phyloP scores from a whole-genome alignment of 2,888 invertebrate genomes.

The Philereme vetulata region DNA sequence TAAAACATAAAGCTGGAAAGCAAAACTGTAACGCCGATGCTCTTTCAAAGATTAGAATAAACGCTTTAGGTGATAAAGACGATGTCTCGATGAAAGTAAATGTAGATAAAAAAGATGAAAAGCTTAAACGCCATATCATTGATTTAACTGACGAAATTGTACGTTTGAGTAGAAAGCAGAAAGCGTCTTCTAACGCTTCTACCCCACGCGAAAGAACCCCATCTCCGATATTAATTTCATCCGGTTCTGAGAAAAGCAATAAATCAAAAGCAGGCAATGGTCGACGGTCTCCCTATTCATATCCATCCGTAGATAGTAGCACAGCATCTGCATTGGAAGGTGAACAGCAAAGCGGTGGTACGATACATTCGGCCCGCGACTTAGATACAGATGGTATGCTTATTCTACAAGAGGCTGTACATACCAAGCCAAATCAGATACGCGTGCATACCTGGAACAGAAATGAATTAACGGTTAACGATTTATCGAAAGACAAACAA shows the following conservation, averaged over 20 bases:
- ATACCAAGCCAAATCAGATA: constrained; percentile 34
- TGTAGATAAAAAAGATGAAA: constrained; percentile 8
- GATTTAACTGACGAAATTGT: constrained; percentile 8
- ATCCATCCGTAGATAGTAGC: no score
- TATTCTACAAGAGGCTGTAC: neutral
- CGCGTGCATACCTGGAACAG: constrained; percentile 10
- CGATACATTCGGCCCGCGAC: no score
- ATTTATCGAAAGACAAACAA: no score
- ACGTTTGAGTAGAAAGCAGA: neutral
- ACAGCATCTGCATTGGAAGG: no score
- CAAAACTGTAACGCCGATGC: constrained; percentile 23
- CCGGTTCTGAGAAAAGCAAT: no score
- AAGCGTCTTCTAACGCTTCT: no score
- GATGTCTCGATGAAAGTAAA: constrained; percentile 23
- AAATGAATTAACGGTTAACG: no score
- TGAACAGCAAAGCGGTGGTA: no score
- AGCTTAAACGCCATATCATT: neutral
- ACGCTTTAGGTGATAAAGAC: neutral
- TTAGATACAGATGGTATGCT: no score
- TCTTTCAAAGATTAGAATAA: constrained; percentile 15
- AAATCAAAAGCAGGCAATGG: constrained; percentile 20
- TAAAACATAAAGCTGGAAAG: constrained; percentile 12
- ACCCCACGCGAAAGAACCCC: no score
- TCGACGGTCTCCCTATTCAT: no score
- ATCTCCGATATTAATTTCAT: no score